phyloP scores from a whole-genome alignment of 2,888 invertebrate genomes.

The Drosophila helvetica region DNA sequence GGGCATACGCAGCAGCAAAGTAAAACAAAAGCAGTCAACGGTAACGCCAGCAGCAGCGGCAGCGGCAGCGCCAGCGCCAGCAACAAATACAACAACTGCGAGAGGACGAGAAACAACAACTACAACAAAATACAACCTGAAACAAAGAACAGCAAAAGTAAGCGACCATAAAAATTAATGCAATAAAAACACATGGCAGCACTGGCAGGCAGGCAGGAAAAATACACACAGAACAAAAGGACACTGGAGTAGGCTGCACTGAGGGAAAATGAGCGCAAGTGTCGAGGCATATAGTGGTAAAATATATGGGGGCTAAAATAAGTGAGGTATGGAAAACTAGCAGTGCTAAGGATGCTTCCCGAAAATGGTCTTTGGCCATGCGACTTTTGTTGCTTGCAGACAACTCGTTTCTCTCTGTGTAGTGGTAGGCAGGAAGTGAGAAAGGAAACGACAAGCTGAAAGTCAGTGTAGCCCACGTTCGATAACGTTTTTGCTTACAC shows the following conservation, averaged over 20 bases:
- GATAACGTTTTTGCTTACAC: background rate
- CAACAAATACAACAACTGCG: constrained; percentile 5
- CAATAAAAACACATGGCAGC: constrained; percentile 74
- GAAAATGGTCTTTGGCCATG: too few relatives aligned
- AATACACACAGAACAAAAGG: constrained; percentile 33
- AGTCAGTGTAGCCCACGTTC: background rate
- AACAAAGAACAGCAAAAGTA: constrained; percentile 48
- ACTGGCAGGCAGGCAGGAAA: constrained; percentile 43
- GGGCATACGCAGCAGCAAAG: constrained; percentile 70
- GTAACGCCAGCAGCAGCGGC: constrained; percentile 39
- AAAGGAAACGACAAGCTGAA: background rate
- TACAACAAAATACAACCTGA: constrained; percentile 26
- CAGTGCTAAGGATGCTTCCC: too few relatives aligned
- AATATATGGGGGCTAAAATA: too few relatives aligned
- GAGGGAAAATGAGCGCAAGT: constrained; percentile 9
- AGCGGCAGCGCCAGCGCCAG: constrained; percentile 7
- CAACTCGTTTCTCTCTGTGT: background rate
- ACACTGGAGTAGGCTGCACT: constrained; percentile 28
- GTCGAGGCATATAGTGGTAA: too few relatives aligned
- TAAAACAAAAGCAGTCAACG: constrained; percentile 67
- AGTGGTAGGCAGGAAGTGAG: background rate
- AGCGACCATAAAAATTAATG: constrained; percentile 75
- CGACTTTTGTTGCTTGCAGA: background rate
- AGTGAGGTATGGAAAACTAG: too few relatives aligned
- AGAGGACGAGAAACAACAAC: constrained; percentile 19